Evolutionary conservation across 1,140 invertebrate species (phyloP).

Genomic region (Neodiprion lecontei): DNA sequence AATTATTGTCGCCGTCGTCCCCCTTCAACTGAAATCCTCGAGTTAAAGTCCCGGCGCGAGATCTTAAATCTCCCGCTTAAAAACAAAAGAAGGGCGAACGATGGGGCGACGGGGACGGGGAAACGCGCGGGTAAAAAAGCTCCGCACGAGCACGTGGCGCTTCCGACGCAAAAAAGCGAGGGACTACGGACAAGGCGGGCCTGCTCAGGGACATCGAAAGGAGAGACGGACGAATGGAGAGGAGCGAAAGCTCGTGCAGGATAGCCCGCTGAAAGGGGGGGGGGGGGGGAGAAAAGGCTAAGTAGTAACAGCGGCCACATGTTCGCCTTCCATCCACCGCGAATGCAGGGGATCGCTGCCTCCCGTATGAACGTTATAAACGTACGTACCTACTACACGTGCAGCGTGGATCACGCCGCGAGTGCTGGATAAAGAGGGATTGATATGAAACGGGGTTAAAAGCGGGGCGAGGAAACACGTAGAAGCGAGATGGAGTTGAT

Average conservation of each 20-base stretch:
- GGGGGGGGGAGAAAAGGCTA: neutral
- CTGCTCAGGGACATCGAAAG: too few species aligned
- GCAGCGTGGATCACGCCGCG: neutral
- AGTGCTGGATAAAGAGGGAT: neutral
- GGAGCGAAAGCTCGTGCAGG: neutral
- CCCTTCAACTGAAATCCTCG: neutral
- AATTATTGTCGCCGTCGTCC: neutral
- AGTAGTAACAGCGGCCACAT: slow-evolving; percentile 2
- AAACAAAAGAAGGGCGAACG: neutral
- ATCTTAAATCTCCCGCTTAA: neutral
- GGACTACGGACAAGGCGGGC: neutral
- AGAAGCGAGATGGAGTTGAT: too few species aligned
- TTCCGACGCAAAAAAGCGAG: neutral
- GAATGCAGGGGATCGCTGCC: too few species aligned
- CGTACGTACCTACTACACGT: too few species aligned
- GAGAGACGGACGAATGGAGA: neutral
- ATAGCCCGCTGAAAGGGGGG: neutral
- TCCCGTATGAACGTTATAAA: too few species aligned
- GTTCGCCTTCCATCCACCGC: slow-evolving; percentile 1
- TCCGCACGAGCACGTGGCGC: neutral
- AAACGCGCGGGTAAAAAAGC: neutral
- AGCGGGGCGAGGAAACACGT: neutral
- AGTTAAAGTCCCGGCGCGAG: neutral
- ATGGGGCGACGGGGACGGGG: neutral
- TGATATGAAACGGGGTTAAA: slow-evolving; percentile 5